Evolutionary conservation across 2,113 vertebrate species (phyloP).

Genomic region (Calyptommatus sinebrachiatus): DNA sequence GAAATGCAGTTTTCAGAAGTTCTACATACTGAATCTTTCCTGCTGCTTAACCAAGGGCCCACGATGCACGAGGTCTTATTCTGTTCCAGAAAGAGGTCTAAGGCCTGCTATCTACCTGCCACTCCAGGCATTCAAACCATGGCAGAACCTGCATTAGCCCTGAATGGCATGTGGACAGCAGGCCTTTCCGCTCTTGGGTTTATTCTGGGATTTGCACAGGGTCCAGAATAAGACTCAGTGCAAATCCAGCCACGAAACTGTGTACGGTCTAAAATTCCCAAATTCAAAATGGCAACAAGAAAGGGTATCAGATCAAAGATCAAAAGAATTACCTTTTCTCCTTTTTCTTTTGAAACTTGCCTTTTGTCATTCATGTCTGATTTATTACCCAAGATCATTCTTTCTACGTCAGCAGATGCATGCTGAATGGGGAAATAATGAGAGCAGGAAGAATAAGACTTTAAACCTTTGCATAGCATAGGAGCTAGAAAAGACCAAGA

Average conservation of each 20-base stretch:
- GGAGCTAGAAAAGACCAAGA: neutral
- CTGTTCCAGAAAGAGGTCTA: too few relatives aligned
- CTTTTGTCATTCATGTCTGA: constrained; percentile 97
- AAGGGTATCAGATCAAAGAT: neutral
- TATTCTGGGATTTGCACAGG: too few relatives aligned
- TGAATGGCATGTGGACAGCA: too few relatives aligned
- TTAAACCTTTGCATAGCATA: constrained; percentile 27
- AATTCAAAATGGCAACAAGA: too few relatives aligned
- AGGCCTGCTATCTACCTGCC: too few relatives aligned
- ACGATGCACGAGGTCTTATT: too few relatives aligned
- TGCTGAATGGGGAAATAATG: constrained; percentile 74
- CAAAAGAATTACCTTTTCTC: constrained; percentile 84
- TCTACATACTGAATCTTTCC: neutral
- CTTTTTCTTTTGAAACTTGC: constrained; percentile 96
- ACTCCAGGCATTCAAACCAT: too few relatives aligned
- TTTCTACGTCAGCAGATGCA: constrained; percentile 94
- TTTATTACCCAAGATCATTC: constrained; percentile 97
- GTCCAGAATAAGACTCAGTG: too few relatives aligned
- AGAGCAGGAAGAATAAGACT: constrained; percentile 30
- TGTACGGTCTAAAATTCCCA: neutral
- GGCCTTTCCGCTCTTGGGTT: too few relatives aligned
- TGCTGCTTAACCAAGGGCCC: too few relatives aligned
- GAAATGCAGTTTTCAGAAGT: neutral
- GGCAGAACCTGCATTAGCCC: too few relatives aligned
- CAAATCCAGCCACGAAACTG: too few relatives aligned